A percentile compares a stretch with the other conserved stretches of the same genome.
These are phyloP conservation scores for Dinoponera quadriceps DNA, from an alignment of 1,140 invertebrate species.

Conservation along the genomic window DNA sequence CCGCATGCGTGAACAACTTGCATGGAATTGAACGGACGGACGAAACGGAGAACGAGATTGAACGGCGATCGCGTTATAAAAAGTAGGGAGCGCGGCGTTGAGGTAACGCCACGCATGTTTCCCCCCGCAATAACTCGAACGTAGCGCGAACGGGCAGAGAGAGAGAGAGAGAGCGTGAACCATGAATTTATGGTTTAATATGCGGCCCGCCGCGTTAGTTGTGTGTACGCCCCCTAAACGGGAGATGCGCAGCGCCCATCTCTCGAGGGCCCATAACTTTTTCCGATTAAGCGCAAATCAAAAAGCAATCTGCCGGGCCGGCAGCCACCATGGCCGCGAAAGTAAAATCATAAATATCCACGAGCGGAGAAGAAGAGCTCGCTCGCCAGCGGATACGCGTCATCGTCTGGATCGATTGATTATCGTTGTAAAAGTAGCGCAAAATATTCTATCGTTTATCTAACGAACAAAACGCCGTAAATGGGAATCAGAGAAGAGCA, in stretches of 20 bases:
- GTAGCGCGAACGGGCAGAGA: slow-evolving; percentile 51
- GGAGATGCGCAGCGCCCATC: slow-evolving; percentile 57
- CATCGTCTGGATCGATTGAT: background rate
- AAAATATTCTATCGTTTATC: too few relatives aligned
- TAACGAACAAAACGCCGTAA: too few relatives aligned
- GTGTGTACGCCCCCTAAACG: slow-evolving; percentile 71
- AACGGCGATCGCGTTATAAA: slow-evolving; percentile 67
- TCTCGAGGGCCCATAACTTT: slow-evolving; percentile 80
- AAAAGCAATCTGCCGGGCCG: slow-evolving; percentile 81
- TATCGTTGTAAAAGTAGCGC: too few relatives aligned
- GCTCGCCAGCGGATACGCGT: slow-evolving; percentile 3
- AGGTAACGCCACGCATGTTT: slow-evolving; percentile 65
- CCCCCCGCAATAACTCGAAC: slow-evolving; percentile 64
- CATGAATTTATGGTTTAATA: slow-evolving; percentile 84
- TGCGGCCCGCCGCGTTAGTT: slow-evolving; percentile 74
- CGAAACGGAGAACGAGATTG: slow-evolving; percentile 2
- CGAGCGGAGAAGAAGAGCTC: slow-evolving; percentile 47
- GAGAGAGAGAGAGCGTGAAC: slow-evolving; percentile 49
- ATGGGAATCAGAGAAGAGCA: too few relatives aligned
- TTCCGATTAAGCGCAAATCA: slow-evolving; percentile 84
- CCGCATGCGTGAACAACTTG: background rate
- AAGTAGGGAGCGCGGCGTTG: slow-evolving; percentile 58
- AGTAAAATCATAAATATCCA: slow-evolving; percentile 78
- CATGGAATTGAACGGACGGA: slow-evolving; percentile 16
- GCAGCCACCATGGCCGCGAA: slow-evolving; percentile 67